phyloP scores from a whole-genome alignment of 2,113 vertebrate genomes.

The Hippotragus niger region DNA sequence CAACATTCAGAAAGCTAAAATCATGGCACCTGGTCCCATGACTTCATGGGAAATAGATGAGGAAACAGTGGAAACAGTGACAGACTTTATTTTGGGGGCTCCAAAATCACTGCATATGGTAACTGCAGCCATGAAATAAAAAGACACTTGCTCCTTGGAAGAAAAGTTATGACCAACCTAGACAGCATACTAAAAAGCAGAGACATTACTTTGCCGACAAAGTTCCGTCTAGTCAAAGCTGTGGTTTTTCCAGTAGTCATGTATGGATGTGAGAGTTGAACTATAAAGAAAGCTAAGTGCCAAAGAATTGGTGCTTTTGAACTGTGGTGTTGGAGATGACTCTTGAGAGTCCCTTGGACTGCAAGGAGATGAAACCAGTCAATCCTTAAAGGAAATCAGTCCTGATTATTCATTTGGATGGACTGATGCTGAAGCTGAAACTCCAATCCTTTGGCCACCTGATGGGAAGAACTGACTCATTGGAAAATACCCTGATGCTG shows the following conservation, averaged over 20 bases:
- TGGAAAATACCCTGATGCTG: neutral
- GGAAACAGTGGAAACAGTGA: neutral
- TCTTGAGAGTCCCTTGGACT: neutral
- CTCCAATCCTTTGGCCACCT: neutral
- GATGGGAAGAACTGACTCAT: neutral
- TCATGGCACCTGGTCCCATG: neutral
- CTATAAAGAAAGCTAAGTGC: neutral
- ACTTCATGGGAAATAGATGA: neutral
- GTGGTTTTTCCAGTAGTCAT: neutral
- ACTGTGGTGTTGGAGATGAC: neutral
- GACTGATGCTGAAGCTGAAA: neutral
- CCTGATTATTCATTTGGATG: neutral
- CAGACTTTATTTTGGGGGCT: neutral
- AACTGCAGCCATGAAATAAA: neutral
- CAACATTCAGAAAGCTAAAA: neutral
- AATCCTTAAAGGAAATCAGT: neutral
- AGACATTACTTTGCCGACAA: neutral
- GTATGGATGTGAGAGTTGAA: neutral
- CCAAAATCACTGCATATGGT: neutral
- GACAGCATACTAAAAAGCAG: neutral
- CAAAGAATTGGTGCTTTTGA: neutral
- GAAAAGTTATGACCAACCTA: neutral
- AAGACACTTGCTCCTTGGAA: neutral
- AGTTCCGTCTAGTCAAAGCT: neutral
- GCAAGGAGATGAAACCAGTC: neutral